These are phyloP conservation scores for Xiphydria camelus DNA, from an alignment of 2,888 invertebrate genomes.

Conservation along the genomic window DNA sequence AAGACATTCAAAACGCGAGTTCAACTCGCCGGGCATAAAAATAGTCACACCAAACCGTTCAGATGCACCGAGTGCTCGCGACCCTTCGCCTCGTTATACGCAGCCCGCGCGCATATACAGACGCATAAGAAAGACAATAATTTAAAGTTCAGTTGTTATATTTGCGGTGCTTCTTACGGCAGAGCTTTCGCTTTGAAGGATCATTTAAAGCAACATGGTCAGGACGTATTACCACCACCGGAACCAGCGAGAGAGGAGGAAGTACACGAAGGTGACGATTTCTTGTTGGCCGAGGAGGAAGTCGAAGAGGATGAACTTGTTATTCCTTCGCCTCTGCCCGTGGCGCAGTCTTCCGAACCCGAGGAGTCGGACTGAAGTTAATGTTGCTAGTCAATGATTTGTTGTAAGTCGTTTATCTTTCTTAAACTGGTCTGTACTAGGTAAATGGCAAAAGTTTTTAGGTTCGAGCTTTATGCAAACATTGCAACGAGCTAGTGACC, in stretches of 20 bases:
- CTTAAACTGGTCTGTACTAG: slow-evolving; percentile 24
- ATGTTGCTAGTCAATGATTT: slow-evolving; percentile 26
- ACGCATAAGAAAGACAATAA: slow-evolving; percentile 73
- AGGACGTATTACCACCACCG: slow-evolving; percentile 48
- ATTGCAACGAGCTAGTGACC: background rate
- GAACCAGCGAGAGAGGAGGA: slow-evolving; percentile 51
- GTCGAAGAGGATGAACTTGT: slow-evolving; percentile 28
- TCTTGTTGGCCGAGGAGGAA: slow-evolving; percentile 42
- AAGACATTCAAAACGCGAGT: slow-evolving; percentile 82
- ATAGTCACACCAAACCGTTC: slow-evolving; percentile 81
- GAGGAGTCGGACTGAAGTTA: slow-evolving; percentile 39
- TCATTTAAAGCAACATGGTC: slow-evolving; percentile 72
- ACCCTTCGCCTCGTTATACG: slow-evolving; percentile 78
- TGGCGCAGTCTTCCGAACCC: slow-evolving; percentile 33
- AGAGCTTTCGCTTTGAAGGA: slow-evolving; percentile 74
- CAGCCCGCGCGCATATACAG: slow-evolving; percentile 76
- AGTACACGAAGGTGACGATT: slow-evolving; percentile 44
- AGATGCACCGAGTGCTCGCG: slow-evolving; percentile 73
- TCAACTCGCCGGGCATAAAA: slow-evolving; percentile 78
- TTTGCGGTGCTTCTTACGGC: slow-evolving; percentile 79
- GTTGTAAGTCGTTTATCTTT: slow-evolving; percentile 16
- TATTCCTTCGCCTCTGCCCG: slow-evolving; percentile 32
- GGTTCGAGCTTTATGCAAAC: too few species aligned
- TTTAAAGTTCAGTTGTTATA: slow-evolving; percentile 69
- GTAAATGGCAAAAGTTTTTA: too few species aligned